Evolutionary conservation across 2,113 vertebrate genomes (phyloP).

Genomic region (Sapajus apella): DNA sequence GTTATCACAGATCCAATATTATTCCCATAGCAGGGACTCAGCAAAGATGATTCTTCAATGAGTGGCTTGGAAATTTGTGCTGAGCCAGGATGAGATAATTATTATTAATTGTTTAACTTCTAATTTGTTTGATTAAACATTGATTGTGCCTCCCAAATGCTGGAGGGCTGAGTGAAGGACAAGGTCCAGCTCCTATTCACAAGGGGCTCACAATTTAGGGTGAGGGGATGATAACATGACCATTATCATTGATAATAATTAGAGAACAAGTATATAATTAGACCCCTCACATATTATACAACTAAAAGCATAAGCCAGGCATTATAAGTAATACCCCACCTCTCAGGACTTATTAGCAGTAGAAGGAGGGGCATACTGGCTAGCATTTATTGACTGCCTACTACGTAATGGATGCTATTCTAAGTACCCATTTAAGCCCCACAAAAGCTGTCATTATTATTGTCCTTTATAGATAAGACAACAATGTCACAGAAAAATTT

Average conservation of each 20-base stretch:
- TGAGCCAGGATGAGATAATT: constrained; percentile 10
- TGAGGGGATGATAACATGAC: not conserved
- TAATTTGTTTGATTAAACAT: not conserved
- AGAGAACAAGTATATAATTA: not conserved
- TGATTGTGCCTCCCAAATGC: not conserved
- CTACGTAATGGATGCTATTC: not conserved
- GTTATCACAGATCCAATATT: not conserved
- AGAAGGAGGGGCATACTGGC: not conserved
- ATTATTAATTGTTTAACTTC: constrained; percentile 17
- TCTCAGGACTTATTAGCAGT: not conserved
- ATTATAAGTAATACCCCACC: not conserved
- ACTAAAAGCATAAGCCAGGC: not conserved
- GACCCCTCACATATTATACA: not conserved
- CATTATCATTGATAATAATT: not conserved
- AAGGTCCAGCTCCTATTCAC: not conserved
- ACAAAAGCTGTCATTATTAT: not conserved
- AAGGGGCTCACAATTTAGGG: not conserved
- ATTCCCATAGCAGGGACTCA: not conserved
- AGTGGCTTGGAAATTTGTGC: not conserved
- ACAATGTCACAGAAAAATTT: not conserved
- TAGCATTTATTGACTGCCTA: not conserved
- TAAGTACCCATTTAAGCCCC: not conserved
- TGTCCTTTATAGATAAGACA: constrained; percentile 3
- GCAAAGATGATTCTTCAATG: not conserved
- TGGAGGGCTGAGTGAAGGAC: not conserved